A percentile compares a stretch with the other conserved stretches of the same genome.
These are phyloP conservation scores for Paramuricea clavata DNA, from an alignment of 92 coral and sea anemone species.

Conservation along the genomic window DNA sequence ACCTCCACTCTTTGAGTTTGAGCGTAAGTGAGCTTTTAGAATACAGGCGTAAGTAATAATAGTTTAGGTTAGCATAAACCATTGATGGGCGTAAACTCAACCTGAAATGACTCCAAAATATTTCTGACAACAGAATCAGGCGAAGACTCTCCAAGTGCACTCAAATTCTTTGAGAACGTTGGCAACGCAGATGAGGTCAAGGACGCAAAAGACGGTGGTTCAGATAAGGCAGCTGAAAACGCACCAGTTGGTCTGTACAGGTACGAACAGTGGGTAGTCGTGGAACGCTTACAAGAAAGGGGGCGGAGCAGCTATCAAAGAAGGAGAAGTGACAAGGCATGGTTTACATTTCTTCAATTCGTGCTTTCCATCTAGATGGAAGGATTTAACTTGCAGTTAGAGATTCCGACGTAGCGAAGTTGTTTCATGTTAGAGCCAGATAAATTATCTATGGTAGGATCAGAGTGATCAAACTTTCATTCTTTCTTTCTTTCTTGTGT, in stretches of 20 bases:
- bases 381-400: no score
- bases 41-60: no score
- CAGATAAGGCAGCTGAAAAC: conserved; percentile 80
- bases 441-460: neutral
- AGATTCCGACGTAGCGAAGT: no score
- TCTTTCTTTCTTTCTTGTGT: neutral
- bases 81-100: neutral
- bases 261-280: conserved; percentile 27
- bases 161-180: conserved; percentile 81
- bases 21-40: no score
- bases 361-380: no score
- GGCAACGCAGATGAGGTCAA: conserved; percentile 84
- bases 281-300: neutral
- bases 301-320: no score
- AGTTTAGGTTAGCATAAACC: no score
- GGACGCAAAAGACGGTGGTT: conserved; percentile 84
- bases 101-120: neutral
- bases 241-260: conserved; percentile 66
- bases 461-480: no score
- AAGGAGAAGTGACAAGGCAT: no score
- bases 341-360: no score
- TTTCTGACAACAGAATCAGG: conserved; percentile 71
- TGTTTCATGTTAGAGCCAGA: no score
- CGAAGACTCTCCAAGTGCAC: conserved; percentile 77
- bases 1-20: no score